These are phyloP conservation scores for Mythimna vitellina DNA, from an alignment of 2,888 invertebrate genomes.

Conservation along the genomic window DNA sequence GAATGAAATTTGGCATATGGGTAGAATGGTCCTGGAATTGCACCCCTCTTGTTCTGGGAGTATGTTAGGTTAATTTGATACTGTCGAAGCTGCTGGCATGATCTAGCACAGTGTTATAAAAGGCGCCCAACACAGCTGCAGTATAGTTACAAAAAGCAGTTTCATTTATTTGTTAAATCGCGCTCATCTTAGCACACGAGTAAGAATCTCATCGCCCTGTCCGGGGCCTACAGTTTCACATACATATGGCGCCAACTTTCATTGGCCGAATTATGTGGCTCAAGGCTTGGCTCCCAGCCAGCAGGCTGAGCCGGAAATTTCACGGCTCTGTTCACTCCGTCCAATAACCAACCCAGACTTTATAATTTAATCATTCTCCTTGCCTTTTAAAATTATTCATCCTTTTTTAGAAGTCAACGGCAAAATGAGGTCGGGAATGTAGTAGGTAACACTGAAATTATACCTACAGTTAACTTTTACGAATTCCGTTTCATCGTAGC, in stretches of 20 bases:
- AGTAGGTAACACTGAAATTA: slow-evolving; percentile 10
- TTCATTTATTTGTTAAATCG: too few relatives aligned
- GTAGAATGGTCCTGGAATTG: too few relatives aligned
- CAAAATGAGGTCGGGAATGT: slow-evolving; percentile 38
- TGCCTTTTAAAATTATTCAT: slow-evolving; percentile 53
- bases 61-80: too few relatives aligned
- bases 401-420: slow-evolving; percentile 12
- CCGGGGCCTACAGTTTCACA: slow-evolving; percentile 5
- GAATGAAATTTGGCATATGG: too few relatives aligned
- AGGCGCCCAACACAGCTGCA: too few relatives aligned
- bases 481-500: slow-evolving; percentile 16
- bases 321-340: slow-evolving; percentile 59
- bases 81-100: too few relatives aligned
- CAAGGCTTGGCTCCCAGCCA: slow-evolving; percentile 61
- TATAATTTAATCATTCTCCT: slow-evolving; percentile 57
- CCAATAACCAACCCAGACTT: slow-evolving; percentile 49
- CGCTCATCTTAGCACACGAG: too few relatives aligned
- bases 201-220: too few relatives aligned
- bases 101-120: too few relatives aligned
- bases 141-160: too few relatives aligned
- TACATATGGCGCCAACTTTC: slow-evolving; percentile 45
- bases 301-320: slow-evolving; percentile 54
- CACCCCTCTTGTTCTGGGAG: too few relatives aligned
- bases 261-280: slow-evolving; percentile 26
- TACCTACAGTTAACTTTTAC: slow-evolving; percentile 25